Conservation (phyloP, 2,797 vertebrate species). For the Sarcoramphus papa region DNA sequence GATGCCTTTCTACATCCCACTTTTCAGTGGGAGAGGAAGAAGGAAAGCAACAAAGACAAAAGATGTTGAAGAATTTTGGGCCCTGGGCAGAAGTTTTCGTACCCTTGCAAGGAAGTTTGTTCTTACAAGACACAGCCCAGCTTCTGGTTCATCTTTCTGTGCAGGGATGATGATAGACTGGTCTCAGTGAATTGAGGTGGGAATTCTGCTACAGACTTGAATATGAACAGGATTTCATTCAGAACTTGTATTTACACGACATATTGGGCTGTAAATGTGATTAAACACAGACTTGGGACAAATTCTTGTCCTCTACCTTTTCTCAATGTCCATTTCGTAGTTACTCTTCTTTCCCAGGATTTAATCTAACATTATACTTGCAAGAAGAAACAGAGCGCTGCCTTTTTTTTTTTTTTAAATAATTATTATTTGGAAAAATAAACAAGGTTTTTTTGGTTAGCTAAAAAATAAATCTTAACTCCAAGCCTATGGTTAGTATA, state of each 20-base stretch:
- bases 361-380: background rate
- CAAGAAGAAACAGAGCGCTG: background rate
- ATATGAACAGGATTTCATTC: background rate
- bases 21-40: background rate
- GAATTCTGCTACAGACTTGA: background rate
- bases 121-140: background rate
- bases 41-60: background rate
- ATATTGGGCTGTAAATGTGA: background rate
- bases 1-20: background rate
- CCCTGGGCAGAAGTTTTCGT: background rate
- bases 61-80: accelerated
- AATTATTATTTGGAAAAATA: background rate
- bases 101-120: background rate
- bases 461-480: background rate
- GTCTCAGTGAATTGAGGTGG: background rate
- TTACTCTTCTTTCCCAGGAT: background rate
- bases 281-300: background rate
- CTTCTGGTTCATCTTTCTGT: background rate
- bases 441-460: background rate
- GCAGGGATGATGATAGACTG: background rate
- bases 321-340: background rate
- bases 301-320: background rate
- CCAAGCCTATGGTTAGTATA: background rate
- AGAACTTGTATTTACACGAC: background rate
- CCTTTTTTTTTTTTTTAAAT: too few relatives aligned